These are phyloP conservation scores for Neosilurus hyrtlii DNA, from an alignment of 2,797 vertebrate genomes.

Conservation along the genomic window DNA sequence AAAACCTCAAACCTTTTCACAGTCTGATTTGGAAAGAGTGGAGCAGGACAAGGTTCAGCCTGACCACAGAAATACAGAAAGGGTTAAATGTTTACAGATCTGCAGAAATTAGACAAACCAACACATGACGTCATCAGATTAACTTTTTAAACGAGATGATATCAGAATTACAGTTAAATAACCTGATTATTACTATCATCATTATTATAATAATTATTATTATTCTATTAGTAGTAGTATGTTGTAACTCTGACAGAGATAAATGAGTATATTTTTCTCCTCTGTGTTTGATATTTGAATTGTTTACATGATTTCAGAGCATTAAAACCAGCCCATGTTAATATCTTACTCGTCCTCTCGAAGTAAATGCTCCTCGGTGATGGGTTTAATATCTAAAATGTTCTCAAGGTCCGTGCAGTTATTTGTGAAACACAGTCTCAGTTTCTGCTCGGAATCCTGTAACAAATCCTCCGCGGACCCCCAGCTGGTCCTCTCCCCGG, in stretches of 20 bases:
- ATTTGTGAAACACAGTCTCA: conserved; percentile 88
- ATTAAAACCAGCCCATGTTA: not conserved
- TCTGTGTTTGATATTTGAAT: not conserved
- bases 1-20: not conserved
- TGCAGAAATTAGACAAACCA: not conserved
- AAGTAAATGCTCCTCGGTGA: conserved; percentile 84
- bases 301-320: not conserved
- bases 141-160: not conserved
- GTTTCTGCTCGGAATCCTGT: conserved; percentile 86
- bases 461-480: conserved; percentile 77
- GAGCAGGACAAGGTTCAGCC: too few species aligned
- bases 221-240: too few species aligned
- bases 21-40: not conserved
- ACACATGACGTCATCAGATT: not conserved
- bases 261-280: too few species aligned
- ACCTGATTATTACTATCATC: too few species aligned
- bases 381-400: conserved; percentile 81
- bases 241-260: too few species aligned
- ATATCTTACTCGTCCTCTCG: conserved; percentile 89
- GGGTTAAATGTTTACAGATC: not conserved
- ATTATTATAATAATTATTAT: not conserved
- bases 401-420: conserved; percentile 76
- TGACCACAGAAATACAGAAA: too few species aligned
- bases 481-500: conserved; percentile 66
- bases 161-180: not conserved